phyloP scores from a whole-genome alignment of 2,797 vertebrate species.

The Argentina silus region DNA sequence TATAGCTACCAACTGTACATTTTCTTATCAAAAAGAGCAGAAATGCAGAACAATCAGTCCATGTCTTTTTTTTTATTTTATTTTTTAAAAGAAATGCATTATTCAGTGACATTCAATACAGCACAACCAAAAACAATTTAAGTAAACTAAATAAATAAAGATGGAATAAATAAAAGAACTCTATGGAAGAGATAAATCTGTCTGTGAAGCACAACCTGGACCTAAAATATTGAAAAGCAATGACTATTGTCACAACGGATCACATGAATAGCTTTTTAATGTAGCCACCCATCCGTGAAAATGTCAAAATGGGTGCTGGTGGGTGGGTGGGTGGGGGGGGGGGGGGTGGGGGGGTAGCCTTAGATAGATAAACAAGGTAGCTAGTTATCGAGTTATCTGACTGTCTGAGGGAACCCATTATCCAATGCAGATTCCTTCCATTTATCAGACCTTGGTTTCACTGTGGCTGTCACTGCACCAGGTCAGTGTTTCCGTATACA shows the following conservation, averaged over 20 bases:
- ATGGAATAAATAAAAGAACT: neutral
- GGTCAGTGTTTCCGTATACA: conserved; percentile 41
- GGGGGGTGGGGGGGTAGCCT: conserved; percentile 16
- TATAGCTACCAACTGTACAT: conserved; percentile 10
- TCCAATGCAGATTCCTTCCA: conserved; percentile 53
- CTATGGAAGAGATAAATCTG: conserved; percentile 12
- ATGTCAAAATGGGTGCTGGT: conserved; percentile 23
- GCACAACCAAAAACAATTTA: conserved; percentile 26
- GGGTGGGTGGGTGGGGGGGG: neutral
- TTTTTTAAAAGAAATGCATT: conserved; percentile 39
- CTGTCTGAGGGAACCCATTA: conserved; percentile 39
- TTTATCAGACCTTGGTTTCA: conserved; percentile 43
- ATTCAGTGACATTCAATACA: conserved; percentile 48
- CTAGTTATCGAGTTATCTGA: conserved; percentile 55
- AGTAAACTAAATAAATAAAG: conserved; percentile 27
- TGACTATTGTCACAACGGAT: conserved; percentile 45
- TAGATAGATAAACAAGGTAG: conserved; percentile 39
- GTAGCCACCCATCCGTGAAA: conserved; percentile 48
- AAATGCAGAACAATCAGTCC: conserved; percentile 17
- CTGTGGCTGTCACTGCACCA: conserved; percentile 19
- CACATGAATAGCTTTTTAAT: conserved; percentile 32
- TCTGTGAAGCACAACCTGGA: neutral
- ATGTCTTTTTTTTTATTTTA: conserved; percentile 24
- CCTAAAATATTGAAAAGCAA: conserved; percentile 42
- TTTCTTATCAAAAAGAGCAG: conserved; percentile 37